Evolutionary conservation across 1,140 invertebrate species (phyloP).

Genomic region (Palaemon carinicauda): DNA sequence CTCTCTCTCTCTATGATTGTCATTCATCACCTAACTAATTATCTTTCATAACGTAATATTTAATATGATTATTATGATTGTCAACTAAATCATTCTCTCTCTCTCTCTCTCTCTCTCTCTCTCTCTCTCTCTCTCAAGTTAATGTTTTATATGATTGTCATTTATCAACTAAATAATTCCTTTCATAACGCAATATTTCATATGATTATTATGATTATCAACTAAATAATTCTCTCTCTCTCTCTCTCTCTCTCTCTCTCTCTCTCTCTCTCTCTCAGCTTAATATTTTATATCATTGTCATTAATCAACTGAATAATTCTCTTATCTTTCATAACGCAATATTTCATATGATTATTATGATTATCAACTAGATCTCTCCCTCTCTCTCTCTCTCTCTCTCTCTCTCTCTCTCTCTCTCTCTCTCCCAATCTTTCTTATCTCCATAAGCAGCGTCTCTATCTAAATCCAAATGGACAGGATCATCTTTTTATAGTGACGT

Average conservation of each 20-base stretch:
- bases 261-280: background rate
- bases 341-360: background rate
- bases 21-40: background rate
- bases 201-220: background rate
- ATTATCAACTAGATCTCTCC: background rate
- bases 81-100: too few species aligned
- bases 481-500: too few species aligned
- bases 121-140: background rate
- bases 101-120: too few species aligned
- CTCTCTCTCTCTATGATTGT: background rate
- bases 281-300: too few species aligned
- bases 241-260: background rate
- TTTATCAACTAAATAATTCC: too few species aligned
- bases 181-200: background rate
- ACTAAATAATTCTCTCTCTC: too few species aligned
- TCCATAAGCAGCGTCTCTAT: background rate
- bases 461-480: background rate
- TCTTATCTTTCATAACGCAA: background rate
- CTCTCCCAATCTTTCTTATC: too few species aligned
- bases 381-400: too few species aligned
- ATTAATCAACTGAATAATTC: too few species aligned
- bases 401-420: background rate
- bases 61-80: background rate
- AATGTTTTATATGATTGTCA: too few species aligned
- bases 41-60: background rate